Evolutionary conservation across 2,888 invertebrate species (phyloP), one percentile per base, ranked within the genome.

Genomic region (Scaptomyza polygonia): DNA sequence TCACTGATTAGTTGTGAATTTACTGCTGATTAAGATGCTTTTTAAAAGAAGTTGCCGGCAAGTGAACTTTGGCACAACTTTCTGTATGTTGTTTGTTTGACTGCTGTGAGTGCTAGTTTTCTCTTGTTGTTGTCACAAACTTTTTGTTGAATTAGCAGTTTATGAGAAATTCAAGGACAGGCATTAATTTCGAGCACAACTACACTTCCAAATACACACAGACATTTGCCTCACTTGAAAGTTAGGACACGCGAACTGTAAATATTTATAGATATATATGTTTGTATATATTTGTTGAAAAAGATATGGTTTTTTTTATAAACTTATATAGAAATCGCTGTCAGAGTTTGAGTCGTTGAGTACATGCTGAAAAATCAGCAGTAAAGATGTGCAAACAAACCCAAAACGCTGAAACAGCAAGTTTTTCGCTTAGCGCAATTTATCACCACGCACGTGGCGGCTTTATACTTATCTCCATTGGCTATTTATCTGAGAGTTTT

Each of bases 1-100:
- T 70, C 71, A 71, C 86, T 89, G 89, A 89, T 88, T 88, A 89
- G 79, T 82, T 84, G 73, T 72, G 88, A 88, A 87, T 82, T 89
- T 87, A 88, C 75, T 84, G 80, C 89, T 88, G 89, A 89, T 88
- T 88, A 89, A 85, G 88, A 77, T 63, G 72, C 73, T 73, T 83
- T 80, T 83, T 66, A 78, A 79, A 77, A 74, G 62, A 83, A 86
- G 64, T 72, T 69, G 51, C 66, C 48, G 49, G 58, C 62, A 66
- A 67, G 59, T 64, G 59, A 82, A 82, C 88, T 88, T 88, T 73
- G 27, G 8, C 57, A 18, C 56, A 77, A 86, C 69, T 77, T 80
- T 84, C 48, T 44, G 34, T 43, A 25, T 47, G 27, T 43, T 54
- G 43, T 45, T 51, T 48, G 43, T 8, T 18, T 44, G 27, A 30